Base-by-base conservation (phyloP, 2,888 invertebrate species). In the Mesorhabditis belari region DNA sequence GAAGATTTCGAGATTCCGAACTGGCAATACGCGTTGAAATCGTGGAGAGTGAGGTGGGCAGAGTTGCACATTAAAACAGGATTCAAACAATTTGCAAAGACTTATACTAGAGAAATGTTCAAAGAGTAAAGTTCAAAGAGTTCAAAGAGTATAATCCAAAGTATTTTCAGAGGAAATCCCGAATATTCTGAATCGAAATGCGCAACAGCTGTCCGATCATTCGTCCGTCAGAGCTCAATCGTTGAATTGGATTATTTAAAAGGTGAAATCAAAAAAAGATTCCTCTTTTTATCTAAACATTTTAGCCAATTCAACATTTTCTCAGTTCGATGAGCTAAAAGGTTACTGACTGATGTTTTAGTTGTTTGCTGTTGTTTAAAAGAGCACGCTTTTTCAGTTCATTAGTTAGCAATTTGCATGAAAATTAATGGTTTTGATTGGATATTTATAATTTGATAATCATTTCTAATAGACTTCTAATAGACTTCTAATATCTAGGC, bases 21-120 rank as follows among this genome's bases (percentile, higher is more conserved):
- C 23, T 93, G 91, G 88, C 87, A 85, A 9, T 91, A 91, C 80
- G 88, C 86, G 49, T 89, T 89, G 67, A 86, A 86, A 17, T 86
- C 87, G 70, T 92, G 90, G 81, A 84, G 85, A 58, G 85, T 93
- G 6, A 89, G 83, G 87, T 82, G 79, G 59, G 57, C 49, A 1
- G 2, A 0, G n/a, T 12, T 2, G 12, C 12, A 35, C n/a, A 9
- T 35, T 17, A n/a, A 9, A 35, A 17, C 44, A 35, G 44, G 44
- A 35, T 35, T 17, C n/a, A n/a, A n/a, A n/a, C n/a, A n/a, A n/a
- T n/a, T n/a, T n/a, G n/a, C n/a, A n/a, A n/a, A n/a, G n/a, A n/a
- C n/a, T n/a, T n/a, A n/a, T n/a, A n/a, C n/a, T n/a, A n/a, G n/a
- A n/a, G n/a, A n/a, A n/a, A n/a, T n/a, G n/a, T n/a, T n/a, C n/a